phyloP scores from a whole-genome alignment of 2,113 vertebrate genomes.

The Recurvirostra avosetta region DNA sequence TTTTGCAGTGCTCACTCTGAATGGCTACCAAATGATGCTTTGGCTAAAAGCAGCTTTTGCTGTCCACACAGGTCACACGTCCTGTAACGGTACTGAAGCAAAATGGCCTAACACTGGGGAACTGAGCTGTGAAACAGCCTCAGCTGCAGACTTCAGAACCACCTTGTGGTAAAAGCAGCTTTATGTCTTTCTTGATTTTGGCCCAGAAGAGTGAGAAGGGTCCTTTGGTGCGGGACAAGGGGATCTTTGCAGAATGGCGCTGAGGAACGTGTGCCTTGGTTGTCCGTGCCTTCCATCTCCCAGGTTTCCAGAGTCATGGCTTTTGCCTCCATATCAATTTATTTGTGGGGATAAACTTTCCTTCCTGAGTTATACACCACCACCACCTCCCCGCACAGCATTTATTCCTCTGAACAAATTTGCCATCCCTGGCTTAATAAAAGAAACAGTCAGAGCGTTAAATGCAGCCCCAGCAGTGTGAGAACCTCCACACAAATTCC shows the following conservation, averaged over 20 bases:
- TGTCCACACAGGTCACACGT: not conserved
- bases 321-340: not conserved
- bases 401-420: not conserved
- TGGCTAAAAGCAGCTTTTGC: not conserved
- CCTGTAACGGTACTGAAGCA: not conserved
- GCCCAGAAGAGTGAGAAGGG: not conserved
- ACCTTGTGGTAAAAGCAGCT: not conserved
- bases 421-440: not conserved
- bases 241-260: not conserved
- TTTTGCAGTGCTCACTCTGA: not conserved
- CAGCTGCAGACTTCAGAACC: not conserved
- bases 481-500: conserved; percentile 34
- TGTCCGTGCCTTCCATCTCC: not conserved
- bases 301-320: not conserved
- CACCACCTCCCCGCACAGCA: not conserved
- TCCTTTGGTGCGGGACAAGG: not conserved
- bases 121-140: not conserved
- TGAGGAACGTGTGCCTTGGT: fast-evolving
- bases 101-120: not conserved
- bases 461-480: not conserved
- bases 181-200: not conserved
- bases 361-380: not conserved
- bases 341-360: not conserved
- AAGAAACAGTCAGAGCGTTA: not conserved
- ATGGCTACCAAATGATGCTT: too few relatives aligned